Conservation (phyloP, 2,888 invertebrate species). For the Acleris holmiana region DNA sequence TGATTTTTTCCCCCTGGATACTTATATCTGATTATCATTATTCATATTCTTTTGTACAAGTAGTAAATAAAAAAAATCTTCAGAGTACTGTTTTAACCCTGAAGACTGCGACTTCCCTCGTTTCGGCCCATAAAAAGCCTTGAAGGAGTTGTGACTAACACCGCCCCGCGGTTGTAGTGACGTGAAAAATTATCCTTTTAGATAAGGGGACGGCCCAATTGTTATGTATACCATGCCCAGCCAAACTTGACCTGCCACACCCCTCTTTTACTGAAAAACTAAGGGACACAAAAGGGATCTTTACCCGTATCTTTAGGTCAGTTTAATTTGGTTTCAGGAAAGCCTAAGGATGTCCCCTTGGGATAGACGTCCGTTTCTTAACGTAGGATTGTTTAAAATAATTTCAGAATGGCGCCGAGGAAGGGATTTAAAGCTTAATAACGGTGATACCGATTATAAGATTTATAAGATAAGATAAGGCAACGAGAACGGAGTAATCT, state of each 20-base stretch:
- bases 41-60: too few relatives aligned
- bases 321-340: conserved; percentile 41
- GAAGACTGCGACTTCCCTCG: conserved; percentile 46
- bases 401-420: conserved; percentile 50
- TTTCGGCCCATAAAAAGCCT: conserved; percentile 66
- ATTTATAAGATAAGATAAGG: background rate
- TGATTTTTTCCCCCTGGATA: too few relatives aligned
- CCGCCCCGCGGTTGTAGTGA: conserved; percentile 69
- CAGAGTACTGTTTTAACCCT: background rate
- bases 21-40: too few relatives aligned
- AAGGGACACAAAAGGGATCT: conserved; percentile 5
- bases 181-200: conserved; percentile 79
- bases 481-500: background rate
- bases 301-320: conserved; percentile 42
- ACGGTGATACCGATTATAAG: background rate
- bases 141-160: conserved; percentile 77
- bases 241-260: conserved; percentile 42
- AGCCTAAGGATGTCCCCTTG: conserved; percentile 53
- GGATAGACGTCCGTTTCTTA: conserved; percentile 53
- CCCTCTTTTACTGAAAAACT: conserved; percentile 10
- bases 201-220: conserved; percentile 74
- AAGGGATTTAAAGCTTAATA: conserved; percentile 4
- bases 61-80: background rate
- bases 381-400: conserved; percentile 59
- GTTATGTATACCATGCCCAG: conserved; percentile 65